Evolutionary conservation across 2,888 invertebrate genomes (phyloP).

Genomic region (Philereme vetulata): DNA sequence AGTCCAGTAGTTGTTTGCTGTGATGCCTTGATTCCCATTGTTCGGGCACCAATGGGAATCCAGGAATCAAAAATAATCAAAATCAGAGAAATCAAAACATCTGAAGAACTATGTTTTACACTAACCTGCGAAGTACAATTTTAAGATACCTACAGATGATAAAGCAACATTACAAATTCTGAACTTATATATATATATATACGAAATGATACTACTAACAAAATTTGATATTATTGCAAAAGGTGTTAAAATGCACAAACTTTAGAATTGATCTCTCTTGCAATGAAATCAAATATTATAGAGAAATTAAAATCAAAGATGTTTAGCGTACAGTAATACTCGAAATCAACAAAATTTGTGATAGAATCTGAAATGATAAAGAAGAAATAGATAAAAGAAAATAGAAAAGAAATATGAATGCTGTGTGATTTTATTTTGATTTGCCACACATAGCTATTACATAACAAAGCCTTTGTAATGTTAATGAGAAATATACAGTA

Average conservation of each 20-base stretch:
- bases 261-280: conserved; percentile 51
- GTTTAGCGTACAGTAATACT: too few species aligned
- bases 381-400: conserved; percentile 21
- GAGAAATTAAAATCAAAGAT: neutral
- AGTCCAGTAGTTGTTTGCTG: conserved; percentile 36
- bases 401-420: conserved; percentile 8
- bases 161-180: neutral
- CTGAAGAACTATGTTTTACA: conserved; percentile 45
- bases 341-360: neutral
- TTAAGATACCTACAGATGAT: neutral
- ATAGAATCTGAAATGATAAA: conserved; percentile 3
- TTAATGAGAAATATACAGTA: conserved; percentile 10
- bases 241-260: conserved; percentile 52
- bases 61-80: conserved; percentile 37
- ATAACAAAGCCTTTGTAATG: conserved; percentile 16
- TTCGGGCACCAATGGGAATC: conserved; percentile 63
- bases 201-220: conserved; percentile 43
- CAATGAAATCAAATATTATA: conserved; percentile 62
- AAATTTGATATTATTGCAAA: conserved; percentile 57
- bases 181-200: neutral
- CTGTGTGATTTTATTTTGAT: conserved; percentile 24
- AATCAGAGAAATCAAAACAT: conserved; percentile 33
- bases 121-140: neutral
- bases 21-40: conserved; percentile 50
- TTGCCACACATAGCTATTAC: conserved; percentile 12